A percentile compares a stretch with the other conserved stretches of the same genome.
Evolutionary conservation across 2,113 vertebrate species (phyloP).

Genomic region (Neopipo cinnamomea): DNA sequence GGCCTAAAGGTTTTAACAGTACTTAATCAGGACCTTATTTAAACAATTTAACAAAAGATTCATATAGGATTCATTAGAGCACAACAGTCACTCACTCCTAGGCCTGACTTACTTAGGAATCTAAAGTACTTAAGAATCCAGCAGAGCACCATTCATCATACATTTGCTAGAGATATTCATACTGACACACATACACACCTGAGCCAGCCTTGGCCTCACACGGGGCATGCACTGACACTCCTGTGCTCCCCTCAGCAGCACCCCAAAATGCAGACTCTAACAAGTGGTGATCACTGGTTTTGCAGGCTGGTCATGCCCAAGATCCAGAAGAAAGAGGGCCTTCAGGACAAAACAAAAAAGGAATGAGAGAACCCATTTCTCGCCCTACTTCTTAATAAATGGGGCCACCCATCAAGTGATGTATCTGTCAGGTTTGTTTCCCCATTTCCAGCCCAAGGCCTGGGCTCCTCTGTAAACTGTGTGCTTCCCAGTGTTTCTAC

Average conservation of each 20-base stretch:
- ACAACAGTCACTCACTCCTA: background rate
- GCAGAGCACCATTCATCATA: background rate
- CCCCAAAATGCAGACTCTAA: too few species aligned
- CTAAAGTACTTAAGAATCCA: background rate
- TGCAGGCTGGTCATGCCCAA: background rate
- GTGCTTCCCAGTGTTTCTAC: background rate
- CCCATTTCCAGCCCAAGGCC: background rate
- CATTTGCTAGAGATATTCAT: background rate
- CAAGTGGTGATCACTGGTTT: background rate
- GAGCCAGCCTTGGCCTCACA: background rate
- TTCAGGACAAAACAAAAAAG: background rate
- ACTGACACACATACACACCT: background rate
- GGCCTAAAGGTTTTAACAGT: background rate
- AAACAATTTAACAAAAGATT: background rate
- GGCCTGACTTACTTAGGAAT: background rate
- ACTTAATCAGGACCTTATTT: background rate
- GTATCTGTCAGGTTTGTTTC: background rate
- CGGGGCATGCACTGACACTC: background rate
- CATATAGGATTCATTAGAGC: background rate
- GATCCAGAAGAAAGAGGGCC: background rate
- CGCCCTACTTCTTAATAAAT: background rate
- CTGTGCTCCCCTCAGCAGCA: background rate
- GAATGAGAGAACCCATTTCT: background rate
- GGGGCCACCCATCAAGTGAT: background rate
- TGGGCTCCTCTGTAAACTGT: background rate